Conservation (phyloP, 2,113 vertebrate species). For the Coracopsis vasa region DNA sequence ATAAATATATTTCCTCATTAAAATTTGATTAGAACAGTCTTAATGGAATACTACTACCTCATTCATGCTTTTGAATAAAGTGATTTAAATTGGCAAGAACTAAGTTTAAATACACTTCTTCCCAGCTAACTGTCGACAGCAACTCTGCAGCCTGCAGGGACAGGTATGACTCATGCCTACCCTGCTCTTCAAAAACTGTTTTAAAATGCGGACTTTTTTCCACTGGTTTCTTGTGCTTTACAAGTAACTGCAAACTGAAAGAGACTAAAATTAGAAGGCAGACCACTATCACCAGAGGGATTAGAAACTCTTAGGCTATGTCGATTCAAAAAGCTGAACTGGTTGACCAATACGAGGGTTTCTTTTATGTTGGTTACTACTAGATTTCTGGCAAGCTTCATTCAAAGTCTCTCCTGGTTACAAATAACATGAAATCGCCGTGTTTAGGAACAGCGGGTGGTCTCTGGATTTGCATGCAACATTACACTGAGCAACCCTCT, state of each 20-base stretch:
- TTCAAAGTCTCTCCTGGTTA: background rate
- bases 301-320: conserved; percentile 14
- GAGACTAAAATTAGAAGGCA: conserved; percentile 55
- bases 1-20: conserved; percentile 41
- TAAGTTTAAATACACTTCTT: conserved; percentile 59
- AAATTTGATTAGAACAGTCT: conserved; percentile 45
- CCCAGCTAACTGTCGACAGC: conserved; percentile 11
- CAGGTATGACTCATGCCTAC: conserved; percentile 49
- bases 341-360: background rate
- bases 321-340: background rate
- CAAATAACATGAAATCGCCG: background rate
- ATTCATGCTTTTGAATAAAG: conserved; percentile 55
- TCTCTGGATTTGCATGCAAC: background rate
- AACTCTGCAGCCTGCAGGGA: conserved; percentile 31
- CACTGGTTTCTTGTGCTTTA: conserved; percentile 28
- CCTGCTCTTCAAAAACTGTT: conserved; percentile 33
- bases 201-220: conserved; percentile 40
- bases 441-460: background rate
- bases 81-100: conserved; percentile 39
- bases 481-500: background rate
- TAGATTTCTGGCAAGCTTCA: conserved; percentile 4
- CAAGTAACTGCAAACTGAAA: conserved; percentile 15
- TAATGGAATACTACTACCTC: conserved; percentile 47
- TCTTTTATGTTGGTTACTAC: background rate
- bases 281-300: conserved; percentile 29